Percentiles rank a stretch among this genome's conserved stretches.
Conservation (phyloP, 1,140 invertebrate species). For the Laupala kohalensis region DNA sequence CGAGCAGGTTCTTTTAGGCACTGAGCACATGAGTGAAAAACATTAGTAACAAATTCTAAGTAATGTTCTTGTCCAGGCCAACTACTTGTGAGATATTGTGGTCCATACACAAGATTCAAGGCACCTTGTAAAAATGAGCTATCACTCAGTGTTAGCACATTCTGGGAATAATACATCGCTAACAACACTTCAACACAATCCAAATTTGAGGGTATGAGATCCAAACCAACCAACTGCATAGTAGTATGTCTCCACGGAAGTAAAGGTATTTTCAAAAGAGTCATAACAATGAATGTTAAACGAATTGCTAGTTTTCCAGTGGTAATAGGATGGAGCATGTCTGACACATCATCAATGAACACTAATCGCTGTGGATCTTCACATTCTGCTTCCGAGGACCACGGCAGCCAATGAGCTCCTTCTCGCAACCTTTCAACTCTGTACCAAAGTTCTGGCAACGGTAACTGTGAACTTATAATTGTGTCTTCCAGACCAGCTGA, state of each 20-base stretch:
- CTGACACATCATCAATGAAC: slow-evolving; percentile 43
- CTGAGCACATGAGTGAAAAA: slow-evolving; percentile 28
- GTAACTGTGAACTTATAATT: slow-evolving; percentile 43
- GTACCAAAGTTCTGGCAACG: slow-evolving; percentile 50
- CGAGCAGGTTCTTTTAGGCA: slow-evolving; percentile 24
- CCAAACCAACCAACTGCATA: slow-evolving; percentile 30
- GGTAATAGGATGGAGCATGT: slow-evolving; percentile 47
- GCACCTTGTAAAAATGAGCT: slow-evolving; percentile 1
- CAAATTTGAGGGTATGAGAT: slow-evolving; percentile 33
- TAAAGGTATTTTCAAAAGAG: slow-evolving; percentile 40
- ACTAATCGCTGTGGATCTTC: slow-evolving; percentile 44
- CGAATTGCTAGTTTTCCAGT: slow-evolving; percentile 35
- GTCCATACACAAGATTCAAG: slow-evolving; percentile 24
- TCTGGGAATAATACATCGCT: slow-evolving; percentile 18
- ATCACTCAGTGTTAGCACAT: neutral
- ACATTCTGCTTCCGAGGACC: slow-evolving; percentile 20
- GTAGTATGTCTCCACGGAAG: slow-evolving; percentile 33
- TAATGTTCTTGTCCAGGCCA: slow-evolving; percentile 44
- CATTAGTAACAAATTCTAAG: slow-evolving; percentile 31
- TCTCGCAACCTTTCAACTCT: slow-evolving; percentile 47
- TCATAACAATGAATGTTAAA: slow-evolving; percentile 37
- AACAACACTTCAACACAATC: slow-evolving; percentile 37
- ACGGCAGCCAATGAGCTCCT: slow-evolving; percentile 42
- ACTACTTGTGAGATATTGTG: slow-evolving; percentile 39
- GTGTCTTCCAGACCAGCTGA: slow-evolving; percentile 41